Evolutionary conservation across 2,113 vertebrate species (phyloP), one percentile per base, ranked within the genome.

Genomic region (Nibea albiflora): DNA sequence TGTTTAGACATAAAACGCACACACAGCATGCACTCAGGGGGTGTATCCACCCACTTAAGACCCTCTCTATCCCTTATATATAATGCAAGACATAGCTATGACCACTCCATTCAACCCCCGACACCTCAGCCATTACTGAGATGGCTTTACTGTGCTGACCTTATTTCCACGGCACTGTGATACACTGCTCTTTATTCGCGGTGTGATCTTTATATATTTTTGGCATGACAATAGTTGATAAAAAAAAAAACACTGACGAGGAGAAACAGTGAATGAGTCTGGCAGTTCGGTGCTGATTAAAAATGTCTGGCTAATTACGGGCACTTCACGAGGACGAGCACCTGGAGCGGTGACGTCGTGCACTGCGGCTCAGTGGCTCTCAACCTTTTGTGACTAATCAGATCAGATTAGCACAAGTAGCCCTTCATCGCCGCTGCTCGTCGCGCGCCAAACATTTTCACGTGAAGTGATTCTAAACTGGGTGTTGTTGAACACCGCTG

Each of bases 21-120:
- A 85, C 67, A 77, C 57, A 67, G 11, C 73, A 50, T 56, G 16
- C 79, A 88, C 86, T 89, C 71, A 78, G 65, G 65, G 66, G 74
- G 74, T 83, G 57, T 28, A 53, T 88, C 73, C 70, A 77, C 76
- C 81, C 88, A 84, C 88, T 90, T 78, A 72, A 87, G 80, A 86
- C 14, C 83, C 70, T 72, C 81, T 88, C 85, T 70, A 46, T 76
- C 39, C 61, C 68, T 89, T 70, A 90, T 91, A 68, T 86, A 90
- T 92, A 89, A 91, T 90, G 81, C 80, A 93, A 61, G 61, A 65
- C 8, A 7, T 19, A 49, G 80, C 83, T 54, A 73, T 74, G 90
- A 85, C 65, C 80, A 53, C 77, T 79, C 70, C 19, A n/a, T 66
- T 60, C 82, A 70, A 35, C 78, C 73, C 56, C 54, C 53, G 66